Percentiles rank a stretch among this genome's conserved stretches.
These are phyloP conservation scores for Leptinotarsa defecta DNA, from an alignment of 1,140 invertebrate species.

Conservation along the genomic window DNA sequence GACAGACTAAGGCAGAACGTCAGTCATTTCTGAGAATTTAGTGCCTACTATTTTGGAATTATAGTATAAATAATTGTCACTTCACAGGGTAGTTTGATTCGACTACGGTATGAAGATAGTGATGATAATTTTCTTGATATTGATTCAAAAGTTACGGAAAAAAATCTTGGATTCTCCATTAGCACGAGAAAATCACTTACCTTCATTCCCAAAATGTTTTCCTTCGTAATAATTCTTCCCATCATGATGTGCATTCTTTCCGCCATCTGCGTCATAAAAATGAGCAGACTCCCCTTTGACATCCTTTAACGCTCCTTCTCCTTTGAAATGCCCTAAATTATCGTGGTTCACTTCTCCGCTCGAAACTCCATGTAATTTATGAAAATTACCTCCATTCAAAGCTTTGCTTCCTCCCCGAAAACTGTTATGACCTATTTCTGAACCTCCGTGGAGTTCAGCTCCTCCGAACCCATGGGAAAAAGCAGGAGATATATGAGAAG, in stretches of 20 bases:
- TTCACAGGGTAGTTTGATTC: too few relatives aligned
- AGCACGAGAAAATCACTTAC: slow-evolving; percentile 42
- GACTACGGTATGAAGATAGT: too few relatives aligned
- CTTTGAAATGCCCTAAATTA: slow-evolving; percentile 55
- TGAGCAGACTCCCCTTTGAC: slow-evolving; percentile 62
- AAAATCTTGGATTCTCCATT: neutral
- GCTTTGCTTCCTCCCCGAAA: slow-evolving; percentile 49
- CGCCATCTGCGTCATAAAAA: slow-evolving; percentile 61
- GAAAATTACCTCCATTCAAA: slow-evolving; percentile 52
- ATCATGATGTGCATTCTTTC: slow-evolving; percentile 62
- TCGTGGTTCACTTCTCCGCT: neutral
- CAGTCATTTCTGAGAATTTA: too few relatives aligned
- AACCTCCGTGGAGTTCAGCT: neutral
- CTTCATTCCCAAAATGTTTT: slow-evolving; percentile 61
- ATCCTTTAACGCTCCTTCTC: slow-evolving; percentile 57
- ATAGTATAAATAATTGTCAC: too few relatives aligned
- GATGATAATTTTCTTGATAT: neutral
- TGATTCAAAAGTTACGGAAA: neutral
- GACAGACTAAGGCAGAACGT: too few relatives aligned
- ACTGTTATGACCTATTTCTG: neutral
- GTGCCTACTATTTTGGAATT: too few relatives aligned
- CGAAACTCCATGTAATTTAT: neutral
- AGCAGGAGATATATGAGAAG: too few relatives aligned
- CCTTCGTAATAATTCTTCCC: slow-evolving; percentile 62
- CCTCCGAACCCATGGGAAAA: too few relatives aligned